phyloP scores from a whole-genome alignment of 2,113 vertebrate species.

The Ornithorhynchus anatinus region DNA sequence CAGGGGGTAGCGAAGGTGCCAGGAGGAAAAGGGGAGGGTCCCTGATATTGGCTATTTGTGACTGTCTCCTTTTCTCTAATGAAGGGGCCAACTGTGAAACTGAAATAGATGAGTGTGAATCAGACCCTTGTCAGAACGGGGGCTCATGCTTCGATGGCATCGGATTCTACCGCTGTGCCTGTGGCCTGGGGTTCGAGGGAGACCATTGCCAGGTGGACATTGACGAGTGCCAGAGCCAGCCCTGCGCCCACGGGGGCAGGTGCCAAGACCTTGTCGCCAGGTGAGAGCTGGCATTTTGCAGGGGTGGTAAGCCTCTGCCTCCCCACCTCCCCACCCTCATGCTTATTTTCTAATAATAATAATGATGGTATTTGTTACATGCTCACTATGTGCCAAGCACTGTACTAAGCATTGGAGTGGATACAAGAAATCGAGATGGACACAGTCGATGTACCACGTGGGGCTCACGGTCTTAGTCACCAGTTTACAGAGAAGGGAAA shows the following conservation, averaged over 20 bases:
- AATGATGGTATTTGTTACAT: too few relatives aligned
- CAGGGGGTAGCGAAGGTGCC: too few relatives aligned
- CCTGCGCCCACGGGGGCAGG: conserved; percentile 77
- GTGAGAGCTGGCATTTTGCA: conserved; percentile 76
- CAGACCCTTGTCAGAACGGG: conserved; percentile 84
- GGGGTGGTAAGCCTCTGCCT: not conserved
- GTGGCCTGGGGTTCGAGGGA: conserved; percentile 80
- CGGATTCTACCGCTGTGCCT: conserved; percentile 84
- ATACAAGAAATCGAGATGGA: too few relatives aligned
- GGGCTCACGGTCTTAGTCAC: too few relatives aligned
- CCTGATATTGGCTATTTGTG: too few relatives aligned
- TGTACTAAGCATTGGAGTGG: too few relatives aligned
- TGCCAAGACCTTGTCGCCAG: conserved; percentile 85
- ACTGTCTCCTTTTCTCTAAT: too few relatives aligned
- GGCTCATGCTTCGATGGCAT: conserved; percentile 83
- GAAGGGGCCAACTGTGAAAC: conserved; percentile 88
- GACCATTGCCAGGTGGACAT: conserved; percentile 82
- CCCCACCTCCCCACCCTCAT: accelerated
- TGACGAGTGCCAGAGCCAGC: conserved; percentile 86
- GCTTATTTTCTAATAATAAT: too few relatives aligned
- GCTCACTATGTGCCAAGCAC: too few relatives aligned
- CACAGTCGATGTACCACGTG: too few relatives aligned
- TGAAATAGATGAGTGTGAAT: conserved; percentile 90
- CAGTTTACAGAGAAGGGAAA: too few relatives aligned
- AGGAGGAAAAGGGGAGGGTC: too few relatives aligned